Evolutionary conservation across 2,113 vertebrate genomes (phyloP).

Genomic region (Suricata suricatta): DNA sequence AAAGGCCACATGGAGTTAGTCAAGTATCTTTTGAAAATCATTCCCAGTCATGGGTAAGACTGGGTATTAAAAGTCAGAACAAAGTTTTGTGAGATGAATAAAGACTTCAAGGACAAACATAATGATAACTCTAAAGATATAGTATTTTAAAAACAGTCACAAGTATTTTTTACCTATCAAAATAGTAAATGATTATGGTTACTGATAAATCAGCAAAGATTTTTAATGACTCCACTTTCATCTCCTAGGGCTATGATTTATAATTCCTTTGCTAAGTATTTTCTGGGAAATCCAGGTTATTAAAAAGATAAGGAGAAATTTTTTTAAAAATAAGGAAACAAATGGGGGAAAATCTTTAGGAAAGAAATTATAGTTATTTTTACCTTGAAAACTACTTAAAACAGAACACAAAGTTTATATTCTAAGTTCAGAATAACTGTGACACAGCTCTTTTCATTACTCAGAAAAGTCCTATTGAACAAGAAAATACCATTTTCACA

Average conservation of each 20-base stretch:
- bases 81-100: constrained; percentile 27
- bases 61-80: not conserved
- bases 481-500: constrained; percentile 28
- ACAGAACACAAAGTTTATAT: not conserved
- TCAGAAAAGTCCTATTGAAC: not conserved
- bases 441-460: not conserved
- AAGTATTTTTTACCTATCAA: constrained; percentile 28
- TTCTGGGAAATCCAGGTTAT: not conserved
- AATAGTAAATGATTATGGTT: not conserved
- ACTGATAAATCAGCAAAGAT: not conserved
- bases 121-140: not conserved
- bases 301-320: constrained; percentile 1
- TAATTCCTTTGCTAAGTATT: constrained; percentile 28
- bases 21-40: not conserved
- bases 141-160: constrained; percentile 3
- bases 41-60: not conserved
- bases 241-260: not conserved
- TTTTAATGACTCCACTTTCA: not conserved
- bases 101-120: constrained; percentile 28
- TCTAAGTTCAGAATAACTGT: constrained; percentile 1
- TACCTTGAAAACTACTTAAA: constrained; percentile 36
- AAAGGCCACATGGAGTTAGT: not conserved
- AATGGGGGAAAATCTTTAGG: not conserved
- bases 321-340: not conserved
- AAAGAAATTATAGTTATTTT: not conserved